Conservation (phyloP, 92 coral and sea anemone species). For the Umimayanthus chanpuru region DNA sequence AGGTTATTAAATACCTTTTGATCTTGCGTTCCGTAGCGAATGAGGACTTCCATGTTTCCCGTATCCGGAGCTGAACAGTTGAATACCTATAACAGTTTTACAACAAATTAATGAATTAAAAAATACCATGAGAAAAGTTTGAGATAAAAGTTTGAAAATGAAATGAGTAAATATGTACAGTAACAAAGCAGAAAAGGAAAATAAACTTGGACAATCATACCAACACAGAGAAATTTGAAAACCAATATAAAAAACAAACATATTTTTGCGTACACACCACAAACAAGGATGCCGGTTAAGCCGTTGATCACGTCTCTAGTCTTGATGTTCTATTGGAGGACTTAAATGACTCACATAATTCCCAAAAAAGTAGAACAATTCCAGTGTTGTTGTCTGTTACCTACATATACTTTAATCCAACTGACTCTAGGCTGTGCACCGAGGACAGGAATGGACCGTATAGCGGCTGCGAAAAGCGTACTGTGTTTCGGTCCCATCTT, state of each 20-base stretch:
- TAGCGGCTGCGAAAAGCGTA: too few relatives aligned
- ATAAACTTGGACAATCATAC: background rate
- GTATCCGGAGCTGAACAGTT: conserved; percentile 99
- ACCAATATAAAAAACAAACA: background rate
- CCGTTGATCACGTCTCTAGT: background rate
- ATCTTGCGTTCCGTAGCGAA: conserved; percentile 84
- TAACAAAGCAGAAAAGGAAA: too few relatives aligned
- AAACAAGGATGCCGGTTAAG: background rate
- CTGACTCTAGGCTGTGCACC: too few relatives aligned
- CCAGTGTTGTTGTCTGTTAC: too few relatives aligned
- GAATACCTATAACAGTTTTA: conserved; percentile 65
- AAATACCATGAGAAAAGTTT: too few relatives aligned
- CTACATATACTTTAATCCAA: too few relatives aligned
- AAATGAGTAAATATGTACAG: background rate
- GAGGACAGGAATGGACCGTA: too few relatives aligned
- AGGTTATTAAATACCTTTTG: conserved; percentile 69
- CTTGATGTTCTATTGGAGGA: too few relatives aligned
- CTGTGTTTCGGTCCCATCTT: too few relatives aligned
- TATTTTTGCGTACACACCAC: background rate
- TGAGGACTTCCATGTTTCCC: conserved; percentile 97
- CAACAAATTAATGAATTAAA: background rate
- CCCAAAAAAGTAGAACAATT: too few relatives aligned
- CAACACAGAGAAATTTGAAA: background rate
- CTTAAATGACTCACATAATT: background rate
- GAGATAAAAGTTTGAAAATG: background rate